Percentiles rank a stretch among this genome's conserved stretches.
phyloP scores from a whole-genome alignment of 2,888 invertebrate species.

The Silvanus unidentatus region DNA sequence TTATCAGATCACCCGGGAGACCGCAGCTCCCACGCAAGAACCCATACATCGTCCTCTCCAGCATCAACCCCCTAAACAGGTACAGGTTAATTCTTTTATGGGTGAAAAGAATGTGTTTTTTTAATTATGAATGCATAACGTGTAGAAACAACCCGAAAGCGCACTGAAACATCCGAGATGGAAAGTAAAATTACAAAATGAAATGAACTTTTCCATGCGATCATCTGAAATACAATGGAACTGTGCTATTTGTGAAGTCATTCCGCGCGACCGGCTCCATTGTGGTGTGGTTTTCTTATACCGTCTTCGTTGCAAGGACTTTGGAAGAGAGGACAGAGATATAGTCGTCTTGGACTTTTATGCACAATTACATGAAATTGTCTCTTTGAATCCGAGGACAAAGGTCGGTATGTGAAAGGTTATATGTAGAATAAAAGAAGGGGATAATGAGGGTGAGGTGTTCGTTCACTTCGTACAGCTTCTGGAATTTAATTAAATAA shows the following conservation, averaged over 20 bases:
- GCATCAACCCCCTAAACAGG: background rate
- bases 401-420: constrained; percentile 45
- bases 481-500: constrained; percentile 47
- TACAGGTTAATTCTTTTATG: too few relatives aligned
- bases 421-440: constrained; percentile 47
- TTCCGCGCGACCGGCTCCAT: constrained; percentile 38
- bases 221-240: constrained; percentile 30
- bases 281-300: constrained; percentile 32
- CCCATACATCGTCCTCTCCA: background rate
- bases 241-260: constrained; percentile 39
- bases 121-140: too few relatives aligned
- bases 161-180: too few relatives aligned
- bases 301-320: constrained; percentile 2
- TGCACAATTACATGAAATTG: constrained; percentile 43
- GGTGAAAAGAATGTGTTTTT: too few relatives aligned
- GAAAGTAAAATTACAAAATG: constrained; percentile 25
- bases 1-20: constrained; percentile 30
- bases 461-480: constrained; percentile 33
- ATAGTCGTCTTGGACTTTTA: constrained; percentile 37
- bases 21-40: constrained; percentile 34
- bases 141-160: too few relatives aligned
- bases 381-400: constrained; percentile 40
- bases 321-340: background rate
- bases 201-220: constrained; percentile 25
- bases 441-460: constrained; percentile 44